Base-by-base conservation (phyloP, 2,113 vertebrate genomes). In the Peromyscus leucopus region DNA sequence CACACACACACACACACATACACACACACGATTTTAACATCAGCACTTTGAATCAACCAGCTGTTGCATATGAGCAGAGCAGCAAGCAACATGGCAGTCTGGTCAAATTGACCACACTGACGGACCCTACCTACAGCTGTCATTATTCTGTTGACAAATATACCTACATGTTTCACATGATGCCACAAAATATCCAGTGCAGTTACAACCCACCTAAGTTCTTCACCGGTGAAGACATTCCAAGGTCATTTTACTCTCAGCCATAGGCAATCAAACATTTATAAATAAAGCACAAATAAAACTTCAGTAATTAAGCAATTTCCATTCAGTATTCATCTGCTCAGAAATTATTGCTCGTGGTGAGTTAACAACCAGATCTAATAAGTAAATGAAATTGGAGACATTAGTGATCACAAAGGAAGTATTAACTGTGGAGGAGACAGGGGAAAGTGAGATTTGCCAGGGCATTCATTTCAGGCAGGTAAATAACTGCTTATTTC, bases 401-500 rank as follows among this genome's bases (percentile, higher is more conserved):
- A 89, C 95, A 91, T 95, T 96, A 98, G 84, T 94, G 75, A 96
- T 97, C 59, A 97, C 91, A 89, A 42, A 59, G 93, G 67, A 97
- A 95, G 33, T 95, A 46, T 96, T 93, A 97, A 33, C 82, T 96
- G 10, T 61, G 72, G 79, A 97, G 94, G 85, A 86, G 98, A 36
- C 75, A 96, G 3, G 16, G 3, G 96, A 95, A 59, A 80, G 9
- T 82, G 61, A 74, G 16, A 96, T 96, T 97, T 98, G 57, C 74
- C 80, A 67, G n/a, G 86, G 1, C 69, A 48, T 89, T 96, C 8
- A 72, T 90, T 61, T 88, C 69, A 98, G 71, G 96, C 97, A 71
- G 55, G n/a, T 98, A 98, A 98, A 98, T 94, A 98, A 97, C 19
- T 95, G 22, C 59, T 98, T 97, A 97, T 97, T 87, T 72, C 95